Conservation (phyloP, 2,888 invertebrate genomes). For the Harpalus rufipes region DNA sequence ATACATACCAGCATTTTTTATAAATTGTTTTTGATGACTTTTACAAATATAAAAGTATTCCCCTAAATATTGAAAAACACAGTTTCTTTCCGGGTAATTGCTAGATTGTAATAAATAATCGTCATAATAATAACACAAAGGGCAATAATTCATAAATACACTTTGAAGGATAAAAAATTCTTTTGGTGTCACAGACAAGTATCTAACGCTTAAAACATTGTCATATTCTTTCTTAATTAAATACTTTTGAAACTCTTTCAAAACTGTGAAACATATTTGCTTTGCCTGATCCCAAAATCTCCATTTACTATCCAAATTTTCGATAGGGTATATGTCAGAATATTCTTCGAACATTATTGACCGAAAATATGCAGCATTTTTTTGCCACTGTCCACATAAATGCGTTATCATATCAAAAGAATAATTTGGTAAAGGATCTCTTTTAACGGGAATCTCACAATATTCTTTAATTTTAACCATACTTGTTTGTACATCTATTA, state of each 20-base stretch:
- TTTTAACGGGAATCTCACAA: constrained; percentile 69
- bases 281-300: constrained; percentile 78
- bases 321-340: constrained; percentile 79
- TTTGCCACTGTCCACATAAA: constrained; percentile 77
- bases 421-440: constrained; percentile 74
- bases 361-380: constrained; percentile 74
- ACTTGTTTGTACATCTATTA: constrained; percentile 79
- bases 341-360: constrained; percentile 79
- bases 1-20: constrained; percentile 76
- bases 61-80: constrained; percentile 79
- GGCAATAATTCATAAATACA: constrained; percentile 80
- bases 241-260: constrained; percentile 41
- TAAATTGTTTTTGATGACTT: constrained; percentile 78
- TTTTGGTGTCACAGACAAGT: constrained; percentile 78
- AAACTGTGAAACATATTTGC: constrained; percentile 67
- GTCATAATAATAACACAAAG: constrained; percentile 79
- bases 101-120: constrained; percentile 75
- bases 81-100: constrained; percentile 77
- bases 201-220: constrained; percentile 19
- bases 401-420: constrained; percentile 76
- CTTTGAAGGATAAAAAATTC: constrained; percentile 79
- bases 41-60: constrained; percentile 80
- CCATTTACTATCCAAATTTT: constrained; percentile 80
- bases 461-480: constrained; percentile 76
- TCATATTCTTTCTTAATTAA: constrained; percentile 16